phyloP scores from a whole-genome alignment of 2,797 vertebrate species.

The Pantherophis vulpinus region DNA sequence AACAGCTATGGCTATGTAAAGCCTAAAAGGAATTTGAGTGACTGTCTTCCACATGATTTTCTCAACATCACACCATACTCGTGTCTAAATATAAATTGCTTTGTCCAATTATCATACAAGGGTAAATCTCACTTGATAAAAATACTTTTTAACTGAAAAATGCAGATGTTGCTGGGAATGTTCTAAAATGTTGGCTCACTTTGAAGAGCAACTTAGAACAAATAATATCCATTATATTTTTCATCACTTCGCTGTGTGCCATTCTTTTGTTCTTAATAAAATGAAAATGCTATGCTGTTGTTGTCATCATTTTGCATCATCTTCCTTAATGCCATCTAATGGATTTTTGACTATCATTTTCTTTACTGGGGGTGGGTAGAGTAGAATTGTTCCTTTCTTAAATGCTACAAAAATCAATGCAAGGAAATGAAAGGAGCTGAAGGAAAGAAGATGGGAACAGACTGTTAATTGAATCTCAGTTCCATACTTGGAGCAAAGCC shows the following conservation, averaged over 20 bases:
- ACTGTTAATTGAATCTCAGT: constrained; percentile 10
- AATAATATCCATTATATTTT: background rate
- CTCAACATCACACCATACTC: constrained; percentile 9
- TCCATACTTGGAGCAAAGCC: constrained; percentile 13
- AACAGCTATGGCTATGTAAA: constrained; percentile 6
- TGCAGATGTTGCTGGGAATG: background rate
- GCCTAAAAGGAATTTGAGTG: constrained; percentile 16
- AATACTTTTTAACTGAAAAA: constrained; percentile 10
- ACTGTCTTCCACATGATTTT: constrained; percentile 25
- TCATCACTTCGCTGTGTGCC: background rate
- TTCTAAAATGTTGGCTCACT: background rate
- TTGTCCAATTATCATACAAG: constrained; percentile 16
- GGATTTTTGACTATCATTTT: background rate
- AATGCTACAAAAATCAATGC: constrained; percentile 26
- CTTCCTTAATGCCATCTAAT: constrained; percentile 1
- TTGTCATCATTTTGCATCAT: background rate
- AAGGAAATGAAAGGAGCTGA: constrained; percentile 2
- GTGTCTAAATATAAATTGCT: constrained; percentile 17
- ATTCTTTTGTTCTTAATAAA: constrained; percentile 1
- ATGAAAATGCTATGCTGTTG: background rate
- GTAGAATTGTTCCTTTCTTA: constrained; percentile 4
- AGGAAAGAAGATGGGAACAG: constrained; percentile 17
- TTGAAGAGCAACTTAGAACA: background rate
- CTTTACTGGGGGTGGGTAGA: background rate
- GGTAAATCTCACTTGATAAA: constrained; percentile 6